These are phyloP conservation scores for Drosophila buzzatii DNA, from an alignment of 2,888 invertebrate species.

Conservation along the genomic window DNA sequence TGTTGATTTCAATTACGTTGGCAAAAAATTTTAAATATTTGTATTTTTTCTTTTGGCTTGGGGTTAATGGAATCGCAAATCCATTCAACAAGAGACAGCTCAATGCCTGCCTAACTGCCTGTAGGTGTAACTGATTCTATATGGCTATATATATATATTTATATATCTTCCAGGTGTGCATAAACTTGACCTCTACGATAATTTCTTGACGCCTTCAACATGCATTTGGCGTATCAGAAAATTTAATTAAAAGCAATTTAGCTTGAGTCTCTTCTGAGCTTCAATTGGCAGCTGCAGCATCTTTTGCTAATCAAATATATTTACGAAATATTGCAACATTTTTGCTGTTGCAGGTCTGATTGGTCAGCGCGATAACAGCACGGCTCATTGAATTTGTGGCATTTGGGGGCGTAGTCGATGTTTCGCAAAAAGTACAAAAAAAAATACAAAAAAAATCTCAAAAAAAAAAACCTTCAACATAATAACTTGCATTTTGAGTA, in stretches of 20 bases:
- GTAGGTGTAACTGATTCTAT: constrained; percentile 21
- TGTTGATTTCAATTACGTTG: constrained; percentile 75
- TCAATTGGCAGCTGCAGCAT: constrained; percentile 14
- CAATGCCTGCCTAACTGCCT: constrained; percentile 34
- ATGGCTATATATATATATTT: too few relatives aligned
- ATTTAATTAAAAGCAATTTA: constrained; percentile 43
- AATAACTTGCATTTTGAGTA: constrained; percentile 80
- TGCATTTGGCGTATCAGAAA: constrained; percentile 62
- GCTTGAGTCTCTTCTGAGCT: background rate
- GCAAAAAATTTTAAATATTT: constrained; percentile 23
- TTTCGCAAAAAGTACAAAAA: constrained; percentile 53
- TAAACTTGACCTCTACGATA: constrained; percentile 70
- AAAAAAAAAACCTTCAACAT: constrained; percentile 66
- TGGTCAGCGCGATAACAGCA: constrained; percentile 62
- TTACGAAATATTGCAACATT: constrained; percentile 39
- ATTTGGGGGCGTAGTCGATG: constrained; percentile 69
- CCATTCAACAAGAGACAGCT: constrained; percentile 50
- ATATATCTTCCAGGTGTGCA: constrained; percentile 24
- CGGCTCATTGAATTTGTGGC: constrained; percentile 76
- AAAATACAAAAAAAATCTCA: constrained; percentile 37
- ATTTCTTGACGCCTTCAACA: constrained; percentile 49
- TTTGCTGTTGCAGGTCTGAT: constrained; percentile 43
- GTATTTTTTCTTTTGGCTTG: constrained; percentile 39
- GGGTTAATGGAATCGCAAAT: constrained; percentile 74
- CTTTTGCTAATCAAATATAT: constrained; percentile 24